Evolutionary conservation across 2,888 invertebrate genomes (phyloP).

Genomic region (Drosophila barbarae): DNA sequence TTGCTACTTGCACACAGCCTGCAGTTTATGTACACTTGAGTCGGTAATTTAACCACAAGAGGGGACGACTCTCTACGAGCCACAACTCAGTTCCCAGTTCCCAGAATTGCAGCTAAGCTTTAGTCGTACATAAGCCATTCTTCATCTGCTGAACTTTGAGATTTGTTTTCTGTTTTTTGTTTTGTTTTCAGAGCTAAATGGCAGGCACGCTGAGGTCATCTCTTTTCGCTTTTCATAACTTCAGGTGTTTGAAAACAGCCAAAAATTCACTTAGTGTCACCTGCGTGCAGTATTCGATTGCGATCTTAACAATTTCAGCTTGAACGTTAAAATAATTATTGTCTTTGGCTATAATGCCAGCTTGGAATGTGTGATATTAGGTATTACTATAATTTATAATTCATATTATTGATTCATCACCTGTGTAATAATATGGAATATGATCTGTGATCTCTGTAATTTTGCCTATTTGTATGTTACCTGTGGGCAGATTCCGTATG

Average conservation of each 20-base stretch:
- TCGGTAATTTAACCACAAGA: constrained; percentile 25
- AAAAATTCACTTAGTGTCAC: constrained; percentile 2
- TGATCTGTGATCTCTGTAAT: constrained; percentile 4
- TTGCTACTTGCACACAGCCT: constrained; percentile 22
- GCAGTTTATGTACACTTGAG: constrained; percentile 25
- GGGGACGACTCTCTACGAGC: constrained; percentile 18
- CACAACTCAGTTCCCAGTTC: constrained; percentile 2
- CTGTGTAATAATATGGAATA: constrained; percentile 6
- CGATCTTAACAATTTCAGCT: background rate
- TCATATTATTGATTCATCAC: constrained; percentile 15
- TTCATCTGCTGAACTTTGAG: constrained; percentile 50
- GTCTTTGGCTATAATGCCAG: background rate
- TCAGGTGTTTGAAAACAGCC: constrained; percentile 5
- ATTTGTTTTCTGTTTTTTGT: constrained; percentile 25
- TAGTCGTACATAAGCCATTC: constrained; percentile 43
- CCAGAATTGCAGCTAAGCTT: constrained; percentile 19
- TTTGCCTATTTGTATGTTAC: constrained; percentile 1
- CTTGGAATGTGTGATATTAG: constrained; percentile 3
- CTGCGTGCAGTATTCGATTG: constrained; percentile 6
- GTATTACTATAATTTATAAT: constrained; percentile 8
- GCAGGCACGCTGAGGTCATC: constrained; percentile 40
- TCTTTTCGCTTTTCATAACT: constrained; percentile 38
- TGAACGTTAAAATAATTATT: background rate
- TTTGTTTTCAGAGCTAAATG: constrained; percentile 28
- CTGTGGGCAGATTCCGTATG: constrained; percentile 27